A percentile compares a stretch with the other conserved stretches of the same genome.
Evolutionary conservation across 2,888 invertebrate genomes (phyloP).

Genomic region (Lypha dubia): DNA sequence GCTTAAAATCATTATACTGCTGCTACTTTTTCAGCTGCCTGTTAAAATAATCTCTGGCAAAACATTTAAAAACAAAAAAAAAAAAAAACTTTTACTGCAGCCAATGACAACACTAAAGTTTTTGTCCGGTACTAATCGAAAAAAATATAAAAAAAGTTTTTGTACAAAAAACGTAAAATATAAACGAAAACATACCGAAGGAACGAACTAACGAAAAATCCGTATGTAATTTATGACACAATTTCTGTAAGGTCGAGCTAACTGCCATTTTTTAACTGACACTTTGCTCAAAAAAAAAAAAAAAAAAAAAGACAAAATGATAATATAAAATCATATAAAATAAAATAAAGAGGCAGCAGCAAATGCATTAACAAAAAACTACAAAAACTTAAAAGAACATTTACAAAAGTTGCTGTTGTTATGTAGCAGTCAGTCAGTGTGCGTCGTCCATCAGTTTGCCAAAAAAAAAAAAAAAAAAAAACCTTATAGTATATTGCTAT

Average conservation of each 20-base stretch:
- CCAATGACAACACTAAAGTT: conserved; percentile 63
- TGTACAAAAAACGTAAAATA: conserved; percentile 34
- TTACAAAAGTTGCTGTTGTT: not conserved
- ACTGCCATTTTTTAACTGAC: conserved; percentile 71
- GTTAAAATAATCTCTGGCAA: conserved; percentile 55
- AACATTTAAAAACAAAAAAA: conserved; percentile 50
- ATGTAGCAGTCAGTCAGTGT: not conserved
- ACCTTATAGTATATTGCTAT: too few species aligned
- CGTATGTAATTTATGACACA: conserved; percentile 70
- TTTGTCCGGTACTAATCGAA: not conserved
- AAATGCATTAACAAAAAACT: not conserved
- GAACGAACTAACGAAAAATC: conserved; percentile 60
- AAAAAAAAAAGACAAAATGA: conserved; percentile 6
- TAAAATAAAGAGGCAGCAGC: conserved; percentile 8
- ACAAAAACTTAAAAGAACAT: not conserved
- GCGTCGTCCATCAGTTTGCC: not conserved
- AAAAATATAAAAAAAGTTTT: conserved; percentile 6
- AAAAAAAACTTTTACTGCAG: conserved; percentile 48
- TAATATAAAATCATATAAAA: too few species aligned
- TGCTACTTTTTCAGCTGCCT: conserved; percentile 16
- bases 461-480: too few species aligned
- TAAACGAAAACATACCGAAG: not conserved
- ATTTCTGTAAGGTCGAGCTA: conserved; percentile 66
- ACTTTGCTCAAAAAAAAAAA: conserved; percentile 49
- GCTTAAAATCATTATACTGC: not conserved